Percentiles rank a stretch among this genome's conserved stretches.
Evolutionary conservation across 2,113 vertebrate genomes (phyloP).

Genomic region (Callipepla squamata): DNA sequence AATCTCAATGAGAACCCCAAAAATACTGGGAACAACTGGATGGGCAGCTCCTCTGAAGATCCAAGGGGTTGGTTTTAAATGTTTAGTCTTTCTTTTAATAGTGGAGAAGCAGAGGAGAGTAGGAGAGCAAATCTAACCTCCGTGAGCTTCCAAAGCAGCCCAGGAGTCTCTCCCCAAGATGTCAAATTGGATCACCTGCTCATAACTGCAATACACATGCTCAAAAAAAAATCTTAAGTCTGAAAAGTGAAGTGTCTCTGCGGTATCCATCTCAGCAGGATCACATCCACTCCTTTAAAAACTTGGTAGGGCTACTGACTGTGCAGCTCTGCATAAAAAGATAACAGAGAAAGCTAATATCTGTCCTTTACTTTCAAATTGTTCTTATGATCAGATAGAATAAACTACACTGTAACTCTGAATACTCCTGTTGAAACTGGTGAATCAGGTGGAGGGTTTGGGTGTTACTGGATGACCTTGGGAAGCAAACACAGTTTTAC

Average conservation of each 20-base stretch:
- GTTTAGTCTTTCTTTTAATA: background rate
- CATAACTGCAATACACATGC: background rate
- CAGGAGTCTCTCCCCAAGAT: background rate
- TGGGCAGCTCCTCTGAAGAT: background rate
- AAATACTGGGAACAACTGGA: background rate
- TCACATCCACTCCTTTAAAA: rapidly evolving
- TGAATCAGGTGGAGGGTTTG: background rate
- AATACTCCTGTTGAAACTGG: background rate
- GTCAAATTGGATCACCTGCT: background rate
- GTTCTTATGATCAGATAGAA: background rate
- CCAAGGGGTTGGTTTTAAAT: background rate
- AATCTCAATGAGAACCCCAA: background rate
- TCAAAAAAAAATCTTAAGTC: background rate
- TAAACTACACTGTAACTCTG: background rate
- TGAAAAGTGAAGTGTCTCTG: background rate
- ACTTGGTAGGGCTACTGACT: background rate
- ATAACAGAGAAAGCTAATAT: background rate
- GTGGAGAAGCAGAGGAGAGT: background rate
- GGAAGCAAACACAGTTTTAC: background rate
- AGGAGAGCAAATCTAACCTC: background rate
- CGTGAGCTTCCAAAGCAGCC: background rate
- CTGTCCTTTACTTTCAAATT: background rate
- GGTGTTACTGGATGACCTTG: background rate
- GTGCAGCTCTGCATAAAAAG: background rate
- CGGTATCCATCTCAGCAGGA: background rate